Evolutionary conservation across 2,888 invertebrate genomes (phyloP).

Genomic region (Agapetus fuscipes): DNA sequence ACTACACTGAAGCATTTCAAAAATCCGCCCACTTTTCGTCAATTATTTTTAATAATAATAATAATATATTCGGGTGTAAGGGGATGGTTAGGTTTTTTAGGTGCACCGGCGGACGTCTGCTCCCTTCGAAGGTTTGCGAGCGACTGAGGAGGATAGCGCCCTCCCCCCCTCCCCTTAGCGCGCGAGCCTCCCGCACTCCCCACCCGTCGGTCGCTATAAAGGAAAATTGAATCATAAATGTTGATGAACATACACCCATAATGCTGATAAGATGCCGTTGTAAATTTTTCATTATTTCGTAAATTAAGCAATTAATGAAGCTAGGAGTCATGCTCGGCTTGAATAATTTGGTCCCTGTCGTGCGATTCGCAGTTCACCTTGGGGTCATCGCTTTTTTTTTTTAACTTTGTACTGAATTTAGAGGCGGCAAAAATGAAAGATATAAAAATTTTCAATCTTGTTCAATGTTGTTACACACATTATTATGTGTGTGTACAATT

Average conservation of each 20-base stretch:
- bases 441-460: too few species aligned
- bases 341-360: too few species aligned
- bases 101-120: background rate
- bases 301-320: conserved; percentile 4
- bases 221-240: conserved; percentile 22
- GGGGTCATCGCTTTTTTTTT: too few species aligned
- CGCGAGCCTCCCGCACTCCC: conserved; percentile 5
- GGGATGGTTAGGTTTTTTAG: background rate
- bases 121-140: conserved; percentile 1
- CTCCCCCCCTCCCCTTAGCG: conserved; percentile 2
- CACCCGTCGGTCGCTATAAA: conserved; percentile 5
- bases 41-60: background rate
- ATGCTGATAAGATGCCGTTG: conserved; percentile 21
- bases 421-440: too few species aligned
- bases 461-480: too few species aligned
- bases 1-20: too few species aligned
- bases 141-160: conserved; percentile 2
- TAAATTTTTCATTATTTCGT: conserved; percentile 19
- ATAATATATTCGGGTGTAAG: too few species aligned
- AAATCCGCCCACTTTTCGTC: conserved; percentile 1
- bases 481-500: too few species aligned
- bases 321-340: too few species aligned
- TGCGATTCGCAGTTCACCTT: too few species aligned
- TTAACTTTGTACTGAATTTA: too few species aligned
- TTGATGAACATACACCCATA: conserved; percentile 20